Evolutionary conservation across 2,888 invertebrate genomes (phyloP).

Genomic region (Fragum whitleyi): DNA sequence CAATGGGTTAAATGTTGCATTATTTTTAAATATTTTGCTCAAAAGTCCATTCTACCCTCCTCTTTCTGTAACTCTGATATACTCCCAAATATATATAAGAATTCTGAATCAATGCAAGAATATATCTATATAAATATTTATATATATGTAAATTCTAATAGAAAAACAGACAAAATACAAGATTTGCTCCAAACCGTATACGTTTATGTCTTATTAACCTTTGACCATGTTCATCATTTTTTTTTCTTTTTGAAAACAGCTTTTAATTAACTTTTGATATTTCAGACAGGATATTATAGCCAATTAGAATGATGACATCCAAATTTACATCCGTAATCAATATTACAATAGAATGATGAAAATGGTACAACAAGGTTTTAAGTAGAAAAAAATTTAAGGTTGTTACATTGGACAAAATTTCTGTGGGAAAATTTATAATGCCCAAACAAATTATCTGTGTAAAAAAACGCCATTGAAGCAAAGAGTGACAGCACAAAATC

Average conservation of each 20-base stretch:
- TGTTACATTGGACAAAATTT: constrained; percentile 5
- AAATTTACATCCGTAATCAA: no score
- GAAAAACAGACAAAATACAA: constrained; percentile 28
- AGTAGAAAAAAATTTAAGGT: not conserved
- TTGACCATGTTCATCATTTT: not conserved
- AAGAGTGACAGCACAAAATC: constrained; percentile 65
- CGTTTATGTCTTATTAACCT: not conserved
- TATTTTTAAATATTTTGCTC: no score
- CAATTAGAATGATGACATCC: no score
- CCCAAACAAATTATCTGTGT: constrained; percentile 43
- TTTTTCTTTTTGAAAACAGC: not conserved
- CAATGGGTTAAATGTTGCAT: no score
- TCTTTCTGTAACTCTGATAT: no score
- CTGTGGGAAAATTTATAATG: not conserved
- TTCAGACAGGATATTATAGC: no score
- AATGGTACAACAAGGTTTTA: not conserved
- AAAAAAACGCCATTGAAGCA: constrained; percentile 51
- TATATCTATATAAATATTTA: constrained; percentile 7
- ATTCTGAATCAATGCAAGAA: constrained; percentile 3
- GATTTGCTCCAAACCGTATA: constrained; percentile 25
- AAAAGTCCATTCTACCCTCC: no score
- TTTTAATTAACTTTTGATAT: no score
- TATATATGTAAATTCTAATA: constrained; percentile 27
- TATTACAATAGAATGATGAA: not conserved
- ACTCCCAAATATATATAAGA: not conserved